Base-by-base conservation (phyloP, 2,113 vertebrate genomes). In the Alaudala cheleensis region DNA sequence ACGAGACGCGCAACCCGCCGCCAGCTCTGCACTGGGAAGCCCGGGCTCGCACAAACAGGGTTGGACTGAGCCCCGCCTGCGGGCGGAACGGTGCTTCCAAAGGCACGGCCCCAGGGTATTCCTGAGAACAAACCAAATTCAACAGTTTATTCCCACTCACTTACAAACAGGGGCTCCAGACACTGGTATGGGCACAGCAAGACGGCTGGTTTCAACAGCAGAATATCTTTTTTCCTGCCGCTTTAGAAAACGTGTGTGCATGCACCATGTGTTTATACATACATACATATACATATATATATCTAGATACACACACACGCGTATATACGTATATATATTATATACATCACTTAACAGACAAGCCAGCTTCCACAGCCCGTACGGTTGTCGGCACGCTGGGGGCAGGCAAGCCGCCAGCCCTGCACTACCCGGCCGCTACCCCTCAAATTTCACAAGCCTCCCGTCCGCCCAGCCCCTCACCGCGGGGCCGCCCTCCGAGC, bases 71-170 rank as follows among this genome's bases (percentile, higher is more conserved):
- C 72, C 39, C 33, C 37, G 3, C 4, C 58, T 1, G 34, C 6
- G 53, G 9, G 8, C 0, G 3, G 5, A 44, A 13, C 0, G 19
- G 4, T 1, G 3, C 0, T 14, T 4, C 0, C 33, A 1, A 11
- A 19, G 64, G 0, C 64, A 4, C 0, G 3, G 2, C 4, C 10
- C 11, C 42, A 0, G 10, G 5, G 0, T 1, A 11, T 0, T 11
- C 0, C 73, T 1, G 60, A 9, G 44, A n/a, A 15, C 2, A n/a
- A 21, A 15, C 4, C 4, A 2, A 42, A 33, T 1, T 1, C 15
- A 13, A 3, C 23, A 0, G 1, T 13, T 45, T 0, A 17, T 1
- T 7, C 23, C 12, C 20, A 0, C 3, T 8, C 13, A 0, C 33
- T 45, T 3, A 9, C 39, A 12, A 34, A 19, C 0, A 4, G 1